A percentile compares a stretch with the other conserved stretches of the same genome.
Evolutionary conservation across 2,797 vertebrate genomes (phyloP).

Genomic region (Chelonia mydas): DNA sequence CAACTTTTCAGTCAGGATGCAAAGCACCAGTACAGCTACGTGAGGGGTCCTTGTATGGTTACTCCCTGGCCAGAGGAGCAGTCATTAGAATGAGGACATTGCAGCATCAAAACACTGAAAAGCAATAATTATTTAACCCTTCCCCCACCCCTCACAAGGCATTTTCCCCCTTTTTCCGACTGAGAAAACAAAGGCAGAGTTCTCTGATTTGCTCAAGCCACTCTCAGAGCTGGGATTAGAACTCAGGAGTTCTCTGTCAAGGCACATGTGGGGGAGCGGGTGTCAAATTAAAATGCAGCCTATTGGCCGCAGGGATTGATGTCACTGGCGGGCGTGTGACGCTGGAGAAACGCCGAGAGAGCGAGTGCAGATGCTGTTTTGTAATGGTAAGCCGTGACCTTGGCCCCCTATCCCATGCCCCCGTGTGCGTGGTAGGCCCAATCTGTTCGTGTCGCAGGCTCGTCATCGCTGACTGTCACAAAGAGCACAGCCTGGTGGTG

Average conservation of each 20-base stretch:
- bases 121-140: neutral
- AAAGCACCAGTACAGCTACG: neutral
- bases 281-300: neutral
- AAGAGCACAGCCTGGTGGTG: neutral
- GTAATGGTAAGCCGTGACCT: neutral
- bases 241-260: neutral
- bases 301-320: neutral
- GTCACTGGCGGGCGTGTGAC: neutral
- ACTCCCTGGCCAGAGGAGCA: neutral
- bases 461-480: neutral
- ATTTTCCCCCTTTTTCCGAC: neutral
- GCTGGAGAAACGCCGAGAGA: neutral
- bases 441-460: neutral
- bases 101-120: neutral
- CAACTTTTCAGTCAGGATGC: neutral
- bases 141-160: neutral
- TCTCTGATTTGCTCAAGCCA: neutral
- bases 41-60: neutral
- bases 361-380: neutral
- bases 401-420: neutral
- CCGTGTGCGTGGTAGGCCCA: neutral
- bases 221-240: neutral
- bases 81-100: neutral
- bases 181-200: neutral
- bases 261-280: neutral